Percentiles rank a stretch among this genome's conserved stretches.
phyloP scores from a whole-genome alignment of 2,113 vertebrate genomes.

The Centropristis striata region DNA sequence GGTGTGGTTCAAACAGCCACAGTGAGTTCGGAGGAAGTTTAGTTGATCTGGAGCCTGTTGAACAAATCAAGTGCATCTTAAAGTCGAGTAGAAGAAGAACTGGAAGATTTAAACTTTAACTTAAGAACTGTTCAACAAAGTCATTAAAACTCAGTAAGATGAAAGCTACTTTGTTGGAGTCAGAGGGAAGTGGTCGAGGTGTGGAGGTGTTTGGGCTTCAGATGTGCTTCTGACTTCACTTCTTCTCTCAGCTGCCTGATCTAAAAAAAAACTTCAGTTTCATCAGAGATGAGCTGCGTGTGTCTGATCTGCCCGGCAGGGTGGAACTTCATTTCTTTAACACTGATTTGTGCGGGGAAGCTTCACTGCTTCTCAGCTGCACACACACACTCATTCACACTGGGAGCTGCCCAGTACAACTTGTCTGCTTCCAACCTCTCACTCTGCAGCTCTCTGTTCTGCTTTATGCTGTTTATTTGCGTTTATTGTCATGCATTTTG shows the following conservation, averaged over 20 bases:
- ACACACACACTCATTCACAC: neutral
- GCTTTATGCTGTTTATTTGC: neutral
- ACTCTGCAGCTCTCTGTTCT: no score
- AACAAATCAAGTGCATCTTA: neutral
- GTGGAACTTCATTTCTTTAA: conserved; percentile 73
- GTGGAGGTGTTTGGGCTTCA: conserved; percentile 10
- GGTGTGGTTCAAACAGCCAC: no score
- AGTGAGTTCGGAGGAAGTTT: no score
- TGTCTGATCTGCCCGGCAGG: conserved; percentile 60
- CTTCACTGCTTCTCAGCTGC: conserved; percentile 49
- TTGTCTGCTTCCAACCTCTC: neutral
- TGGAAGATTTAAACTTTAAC: neutral
- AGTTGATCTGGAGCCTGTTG: neutral
- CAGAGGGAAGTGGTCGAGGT: neutral
- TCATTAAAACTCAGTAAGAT: neutral
- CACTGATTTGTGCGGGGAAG: conserved; percentile 63
- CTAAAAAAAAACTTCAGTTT: conserved; percentile 35
- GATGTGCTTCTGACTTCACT: conserved; percentile 5
- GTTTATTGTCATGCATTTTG: neutral
- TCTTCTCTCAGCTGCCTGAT: conserved; percentile 18
- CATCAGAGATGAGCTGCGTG: conserved; percentile 47
- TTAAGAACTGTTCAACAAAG: neutral
- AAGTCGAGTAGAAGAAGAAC: neutral
- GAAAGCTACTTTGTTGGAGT: neutral
- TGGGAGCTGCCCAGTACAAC: neutral